These are phyloP conservation scores for Urocitellus parryii DNA, from an alignment of 2,113 vertebrate genomes.

Conservation along the genomic window DNA sequence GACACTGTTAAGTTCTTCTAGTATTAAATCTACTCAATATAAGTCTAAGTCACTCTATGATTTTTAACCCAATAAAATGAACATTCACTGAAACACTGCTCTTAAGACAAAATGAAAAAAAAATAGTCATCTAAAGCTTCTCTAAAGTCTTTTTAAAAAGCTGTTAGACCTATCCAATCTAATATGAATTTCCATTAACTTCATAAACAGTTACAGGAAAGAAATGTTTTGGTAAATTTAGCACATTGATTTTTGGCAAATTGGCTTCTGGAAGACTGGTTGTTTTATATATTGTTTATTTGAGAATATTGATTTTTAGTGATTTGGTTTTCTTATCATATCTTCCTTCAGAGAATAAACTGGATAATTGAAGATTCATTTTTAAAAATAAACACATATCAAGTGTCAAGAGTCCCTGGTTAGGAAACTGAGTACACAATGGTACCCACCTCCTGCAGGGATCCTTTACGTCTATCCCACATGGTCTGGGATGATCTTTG, in stretches of 20 bases:
- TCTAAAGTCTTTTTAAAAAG: neutral
- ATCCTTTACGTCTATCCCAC: neutral
- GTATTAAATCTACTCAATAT: neutral
- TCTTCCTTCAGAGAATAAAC: slow-evolving; percentile 41
- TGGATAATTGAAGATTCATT: neutral
- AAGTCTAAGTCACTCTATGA: neutral
- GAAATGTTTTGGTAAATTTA: slow-evolving; percentile 74
- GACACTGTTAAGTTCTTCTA: neutral
- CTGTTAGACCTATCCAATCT: neutral
- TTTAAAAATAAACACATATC: neutral
- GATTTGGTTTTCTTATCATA: slow-evolving; percentile 52
- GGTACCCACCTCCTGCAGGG: neutral
- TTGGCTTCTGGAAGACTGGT: slow-evolving; percentile 58
- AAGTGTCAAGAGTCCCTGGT: neutral
- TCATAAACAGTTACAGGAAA: slow-evolving; percentile 55
- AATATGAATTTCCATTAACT: slow-evolving; percentile 58
- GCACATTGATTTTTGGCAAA: slow-evolving; percentile 70
- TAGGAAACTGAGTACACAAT: neutral
- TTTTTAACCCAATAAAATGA: slow-evolving; percentile 40
- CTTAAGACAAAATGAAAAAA: neutral
- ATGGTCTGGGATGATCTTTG: neutral
- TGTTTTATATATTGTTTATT: slow-evolving; percentile 61
- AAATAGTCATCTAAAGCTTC: neutral
- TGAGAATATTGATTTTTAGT: slow-evolving; percentile 64
- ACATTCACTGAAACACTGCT: slow-evolving; percentile 19